These are phyloP conservation scores for Scytalopus superciliaris DNA, from an alignment of 2,113 vertebrate species.

Conservation along the genomic window DNA sequence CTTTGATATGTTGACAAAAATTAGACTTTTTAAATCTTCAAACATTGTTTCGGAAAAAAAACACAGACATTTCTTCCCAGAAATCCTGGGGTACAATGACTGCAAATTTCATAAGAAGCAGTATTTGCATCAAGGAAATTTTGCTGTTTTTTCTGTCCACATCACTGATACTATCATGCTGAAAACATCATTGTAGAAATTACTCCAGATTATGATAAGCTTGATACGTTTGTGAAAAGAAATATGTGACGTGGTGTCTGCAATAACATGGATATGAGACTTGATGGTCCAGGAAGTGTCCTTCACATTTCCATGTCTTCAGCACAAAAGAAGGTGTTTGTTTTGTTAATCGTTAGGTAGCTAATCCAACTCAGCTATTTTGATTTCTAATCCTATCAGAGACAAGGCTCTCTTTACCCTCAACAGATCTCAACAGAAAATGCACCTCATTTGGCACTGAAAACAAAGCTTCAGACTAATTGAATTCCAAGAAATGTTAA, in stretches of 20 bases:
- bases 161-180: neutral
- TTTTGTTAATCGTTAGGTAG: neutral
- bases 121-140: conserved; percentile 55
- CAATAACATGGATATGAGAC: neutral
- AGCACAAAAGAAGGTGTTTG: neutral
- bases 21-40: neutral
- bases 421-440: conserved; percentile 10
- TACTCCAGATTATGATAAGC: neutral
- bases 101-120: neutral
- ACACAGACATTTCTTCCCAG: neutral
- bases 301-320: neutral
- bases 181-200: conserved; percentile 12
- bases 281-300: conserved; percentile 1
- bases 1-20: neutral
- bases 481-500: conserved; percentile 26
- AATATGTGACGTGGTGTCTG: neutral
- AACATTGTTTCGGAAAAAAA: neutral
- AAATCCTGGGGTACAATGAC: neutral
- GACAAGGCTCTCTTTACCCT: neutral
- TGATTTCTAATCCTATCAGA: conserved; percentile 20
- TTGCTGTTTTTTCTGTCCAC: conserved; percentile 3
- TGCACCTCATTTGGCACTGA: neutral
- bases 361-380: neutral
- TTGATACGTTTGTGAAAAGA: neutral
- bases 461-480: neutral